Evolutionary conservation across 2,888 invertebrate species (phyloP), one percentile per base, ranked within the genome.

Genomic region (Synergus laeviventris): DNA sequence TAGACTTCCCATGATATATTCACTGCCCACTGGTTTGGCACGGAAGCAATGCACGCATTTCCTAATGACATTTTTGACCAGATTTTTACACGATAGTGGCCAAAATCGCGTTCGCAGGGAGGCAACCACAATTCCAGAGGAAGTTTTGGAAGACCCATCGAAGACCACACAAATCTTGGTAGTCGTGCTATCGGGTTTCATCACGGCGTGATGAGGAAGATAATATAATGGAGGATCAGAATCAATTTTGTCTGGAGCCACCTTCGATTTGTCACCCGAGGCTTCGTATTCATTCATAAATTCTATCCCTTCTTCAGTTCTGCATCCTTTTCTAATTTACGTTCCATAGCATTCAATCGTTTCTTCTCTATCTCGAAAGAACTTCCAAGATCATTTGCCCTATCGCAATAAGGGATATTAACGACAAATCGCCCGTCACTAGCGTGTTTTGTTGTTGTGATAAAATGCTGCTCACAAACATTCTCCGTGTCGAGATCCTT

Each of bases 1-100:
- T 61, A 38, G 16, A 9, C 36, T 61, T 5, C 61, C 61, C 61
- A 61, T 61, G 16, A 61, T n/a, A n/a, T 61, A 61, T 9, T 38
- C 36, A 3, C 38, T 61, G 7, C 61, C 61, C 1, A 31, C 61
- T 9, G 61, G 61, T 7, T 61, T 61, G 16, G 36, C 61, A 7
- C 61, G 61, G n/a, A 61, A 61, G 14, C 61, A 61, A 5, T 4
- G 31, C 1, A 31, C 31, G 16, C 60, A 31, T 4, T 36, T 61
- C 7, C 16, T 31, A 2, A 61, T 12, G 0, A 61, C 60, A 31
- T 0, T 36, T 1, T 61, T 61, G 12, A 61, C n/a, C 8, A 5
- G 0, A 7, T n/a, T 61, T 16, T 61, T 61, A 36, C 60, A 36
- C 0, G 1, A 4, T 8, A 59, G 9, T 24, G 59, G 59, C 21